Evolutionary conservation across 2,797 vertebrate genomes (phyloP), one percentile per base, ranked within the genome.

Genomic region (Cyclopterus lumpus): DNA sequence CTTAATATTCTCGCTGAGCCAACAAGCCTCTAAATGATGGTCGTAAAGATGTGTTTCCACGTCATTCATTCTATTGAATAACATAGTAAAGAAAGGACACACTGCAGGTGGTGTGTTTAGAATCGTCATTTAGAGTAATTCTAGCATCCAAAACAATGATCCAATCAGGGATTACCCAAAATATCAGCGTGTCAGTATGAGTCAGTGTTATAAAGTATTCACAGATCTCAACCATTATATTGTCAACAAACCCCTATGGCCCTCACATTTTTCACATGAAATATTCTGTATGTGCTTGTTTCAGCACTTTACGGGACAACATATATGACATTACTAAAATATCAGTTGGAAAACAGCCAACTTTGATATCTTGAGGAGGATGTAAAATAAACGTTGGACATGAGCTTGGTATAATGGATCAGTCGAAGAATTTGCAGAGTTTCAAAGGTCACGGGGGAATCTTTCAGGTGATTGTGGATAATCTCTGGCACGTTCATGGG

Each of bases 401-500:
- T 5, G 0, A 64, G 46, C 42, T 75, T 64, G n/a, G 72, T 63
- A 53, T 46, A 49, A 57, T 20, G 2, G 59, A 59, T 55, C 72
- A 64, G 53, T 70, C 18, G 8, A 24, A 48, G 46, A 74, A 14
- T 70, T 73, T 2, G 2, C 0, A 6, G 16, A 18, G 44, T 77
- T 72, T 8, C 11, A 79, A 60, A 78, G 69, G 75, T 88, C 83
- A 78, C 18, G 75, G 20, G 53, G 34, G 51, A 68, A 68, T 57
- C 40, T 55, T 62, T 66, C 30, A n/a, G 22, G 68, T 61, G 55
- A 42, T 73, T 73, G 18, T 8, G 3, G 14, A 32, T 89, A 79
- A 90, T 71, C 74, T 75, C 18, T 67, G 63, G 69, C 74, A 83
- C 38, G 1, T 80, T 82, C 20, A 71, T 36, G 62, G 83, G 73